Evolutionary conservation across 2,888 invertebrate genomes (phyloP), one percentile per base, ranked within the genome.

Genomic region (Elaeidobius kamerunicus): DNA sequence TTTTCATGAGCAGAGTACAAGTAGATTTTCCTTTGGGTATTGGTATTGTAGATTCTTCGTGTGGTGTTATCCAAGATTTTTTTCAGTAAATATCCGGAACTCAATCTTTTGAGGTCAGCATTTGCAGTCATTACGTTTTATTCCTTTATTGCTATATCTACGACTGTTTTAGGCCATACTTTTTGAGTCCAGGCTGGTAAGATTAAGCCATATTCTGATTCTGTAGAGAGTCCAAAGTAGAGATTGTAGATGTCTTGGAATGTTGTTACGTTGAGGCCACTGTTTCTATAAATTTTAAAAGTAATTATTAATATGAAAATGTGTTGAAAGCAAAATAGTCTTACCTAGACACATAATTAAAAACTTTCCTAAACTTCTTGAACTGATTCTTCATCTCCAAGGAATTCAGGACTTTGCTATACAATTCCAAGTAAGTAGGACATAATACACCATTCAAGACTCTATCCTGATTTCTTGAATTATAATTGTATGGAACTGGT

Each of bases 401-500:
- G 6, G 57, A 56, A 2, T 34, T 15, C 12, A 44, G 44, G 11
- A 53, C 23, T 20, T 57, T 50, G 0, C 62, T 40, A 46, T 65
- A 65, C 18, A 60, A 39, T 44, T 45, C 40, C 12, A 56, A 6
- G 30, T 62, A 67, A 34, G 57, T 55, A 1, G 66, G 66, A 50
- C 65, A 67, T 7, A 51, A 41, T n/a, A 58, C 52, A 7, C 62
- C 63, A 2, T 58, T 36, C 6, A 64, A 47, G 15, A 63, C 39
- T 46, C 50, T 58, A 47, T 68, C 68, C 15, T 61, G 30, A 36
- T 56, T 15, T 12, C 48, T 42, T 1, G 82, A 78, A 61, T 80
- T 75, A 14, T 83, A 84, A 65, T 82, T 82, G 17, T 86, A 79
- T n/a, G 86, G 85, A 51, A 88, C 82, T 3, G 89, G 89, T 63